Conservation (phyloP, 2,113 vertebrate species). For the Pangasianodon gigas region DNA sequence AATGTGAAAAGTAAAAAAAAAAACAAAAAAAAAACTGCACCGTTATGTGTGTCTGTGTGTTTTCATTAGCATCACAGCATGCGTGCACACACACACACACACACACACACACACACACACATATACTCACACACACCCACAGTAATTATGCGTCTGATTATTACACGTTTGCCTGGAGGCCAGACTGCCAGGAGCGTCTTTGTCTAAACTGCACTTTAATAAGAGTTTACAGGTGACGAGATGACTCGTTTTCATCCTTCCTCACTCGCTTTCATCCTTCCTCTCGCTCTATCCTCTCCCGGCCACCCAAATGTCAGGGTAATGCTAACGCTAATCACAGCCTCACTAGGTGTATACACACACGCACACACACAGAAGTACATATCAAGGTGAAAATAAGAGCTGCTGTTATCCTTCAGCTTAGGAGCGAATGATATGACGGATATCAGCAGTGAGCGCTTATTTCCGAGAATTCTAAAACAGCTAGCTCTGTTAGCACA, state of each 20-base stretch:
- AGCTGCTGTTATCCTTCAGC: conserved; percentile 18
- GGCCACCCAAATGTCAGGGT: conserved; percentile 31
- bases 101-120: neutral
- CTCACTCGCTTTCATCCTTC: conserved; percentile 69
- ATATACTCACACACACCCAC: conserved; percentile 56
- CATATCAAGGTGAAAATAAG: neutral
- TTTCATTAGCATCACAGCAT: neutral
- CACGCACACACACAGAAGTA: conserved; percentile 2
- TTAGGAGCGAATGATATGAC: neutral
- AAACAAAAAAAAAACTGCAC: neutral
- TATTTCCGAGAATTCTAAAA: neutral
- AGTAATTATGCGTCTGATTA: conserved; percentile 76
- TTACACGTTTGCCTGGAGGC: conserved; percentile 74
- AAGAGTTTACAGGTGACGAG: conserved; percentile 70
- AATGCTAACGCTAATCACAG: conserved; percentile 69
- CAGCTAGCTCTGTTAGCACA: neutral
- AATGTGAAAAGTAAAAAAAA: too few relatives aligned
- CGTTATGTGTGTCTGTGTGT: neutral
- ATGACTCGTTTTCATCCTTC: conserved; percentile 55
- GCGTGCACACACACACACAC: neutral
- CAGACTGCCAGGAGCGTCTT: conserved; percentile 71
- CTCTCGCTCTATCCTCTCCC: conserved; percentile 60
- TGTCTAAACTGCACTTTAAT: conserved; percentile 77
- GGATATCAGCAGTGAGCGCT: neutral
- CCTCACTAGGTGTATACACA: conserved; percentile 54